phyloP scores from a whole-genome alignment of 2,113 vertebrate genomes.

The crab-eating macaque (Macaca fascicularis) region T2T-MFA8v1.1 NC_088386.1:21841501-21842000 shows the following conservation, averaged over 20 bases:
- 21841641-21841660: conserved; percentile 39
- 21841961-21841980: neutral
- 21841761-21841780: neutral
- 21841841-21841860: neutral
- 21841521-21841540: too few relatives aligned
- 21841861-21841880: neutral
- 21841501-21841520: too few relatives aligned
- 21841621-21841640: neutral
- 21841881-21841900: neutral
- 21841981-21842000: neutral
- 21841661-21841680: neutral
- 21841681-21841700: conserved; percentile 31
- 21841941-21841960: neutral
- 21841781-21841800: neutral
- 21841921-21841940: neutral
- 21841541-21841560: too few relatives aligned
- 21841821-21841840: neutral
- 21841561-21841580: too few relatives aligned
- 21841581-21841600: too few relatives aligned
- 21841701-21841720: neutral
- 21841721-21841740: conserved; percentile 31
- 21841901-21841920: neutral
- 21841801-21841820: neutral
- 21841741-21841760: neutral
- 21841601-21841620: too few relatives aligned